Conservation (phyloP, 2,797 vertebrate genomes). For the Sciurus vulgaris region DNA sequence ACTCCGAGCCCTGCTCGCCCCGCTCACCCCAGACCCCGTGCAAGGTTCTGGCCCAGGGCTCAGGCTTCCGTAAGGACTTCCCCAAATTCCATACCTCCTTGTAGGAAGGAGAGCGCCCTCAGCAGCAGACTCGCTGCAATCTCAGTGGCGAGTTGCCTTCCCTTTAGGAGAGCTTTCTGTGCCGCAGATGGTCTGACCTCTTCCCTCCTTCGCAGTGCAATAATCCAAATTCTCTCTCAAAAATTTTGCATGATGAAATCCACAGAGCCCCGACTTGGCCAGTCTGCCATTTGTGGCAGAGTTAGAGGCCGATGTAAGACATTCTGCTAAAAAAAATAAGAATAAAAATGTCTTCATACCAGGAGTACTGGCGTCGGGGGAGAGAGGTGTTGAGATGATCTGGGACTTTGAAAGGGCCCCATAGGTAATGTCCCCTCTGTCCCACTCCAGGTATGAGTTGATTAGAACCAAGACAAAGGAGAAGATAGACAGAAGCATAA, state of each 20-base stretch:
- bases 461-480: neutral
- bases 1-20: neutral
- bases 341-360: neutral
- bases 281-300: neutral
- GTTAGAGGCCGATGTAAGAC: neutral
- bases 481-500: neutral
- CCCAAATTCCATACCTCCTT: neutral
- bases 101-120: neutral
- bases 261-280: neutral
- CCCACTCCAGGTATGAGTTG: neutral
- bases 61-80: neutral
- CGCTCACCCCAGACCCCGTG: fast-evolving
- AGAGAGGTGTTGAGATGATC: neutral
- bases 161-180: neutral
- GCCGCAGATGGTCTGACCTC: neutral
- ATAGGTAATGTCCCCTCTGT: neutral
- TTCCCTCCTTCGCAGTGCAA: neutral
- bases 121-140: neutral
- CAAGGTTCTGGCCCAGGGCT: neutral
- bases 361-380: neutral
- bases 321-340: neutral
- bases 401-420: neutral
- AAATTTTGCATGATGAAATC: neutral
- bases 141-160: neutral
- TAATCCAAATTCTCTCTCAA: neutral